Base-by-base conservation (phyloP, 64 coral and sea anemone genomes). In the Pachyseris speciosa region DNA sequence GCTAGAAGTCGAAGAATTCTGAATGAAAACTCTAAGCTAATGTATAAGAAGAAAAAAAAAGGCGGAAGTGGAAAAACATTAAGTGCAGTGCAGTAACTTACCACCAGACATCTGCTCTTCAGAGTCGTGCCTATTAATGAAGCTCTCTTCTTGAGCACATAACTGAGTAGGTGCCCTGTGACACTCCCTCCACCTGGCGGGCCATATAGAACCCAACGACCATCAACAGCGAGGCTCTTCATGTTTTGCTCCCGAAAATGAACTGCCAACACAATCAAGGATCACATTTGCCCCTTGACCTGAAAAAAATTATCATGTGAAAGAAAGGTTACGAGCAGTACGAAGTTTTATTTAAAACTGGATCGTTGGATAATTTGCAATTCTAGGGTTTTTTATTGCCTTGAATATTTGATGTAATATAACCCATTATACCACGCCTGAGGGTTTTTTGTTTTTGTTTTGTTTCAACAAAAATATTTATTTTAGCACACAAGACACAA, bases 121-220 rank as follows among this genome's bases (percentile, higher is more conserved):
- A 99, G 90, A 9, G 97, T 99, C 6, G 97, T 99, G 4, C 78
- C 93, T 13, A 92, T 95, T 9, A 99, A 12, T 30, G 93, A 44
- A 2, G 77, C 87, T 87, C 93, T 89, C 74, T 95, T 99, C 24
- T 55, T 78, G 0, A 95, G 55, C 11, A 99, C 22, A 37, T 52
- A 41, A 9, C 69, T 47, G 22, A 99, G 86, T 44, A 99, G 51
- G 22, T 77, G 70, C 5, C 93, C 87, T 36, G 80, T 63, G 17
- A 94, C 86, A 48, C 17, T 64, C 3, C 63, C 28, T 27, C 97
- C 97, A 41, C 97, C 97, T 20, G 95, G 57, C 25, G 93, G 66
- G 15, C 97, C 97, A 88, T 99, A 99, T 55, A 99, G 36, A 5
- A 99, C 33, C 97, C 97, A 99, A 24, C 94, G 86, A 66, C 93